phyloP scores from a whole-genome alignment of 2,797 vertebrate genomes.

The Sebastes trivittatus region DNA sequence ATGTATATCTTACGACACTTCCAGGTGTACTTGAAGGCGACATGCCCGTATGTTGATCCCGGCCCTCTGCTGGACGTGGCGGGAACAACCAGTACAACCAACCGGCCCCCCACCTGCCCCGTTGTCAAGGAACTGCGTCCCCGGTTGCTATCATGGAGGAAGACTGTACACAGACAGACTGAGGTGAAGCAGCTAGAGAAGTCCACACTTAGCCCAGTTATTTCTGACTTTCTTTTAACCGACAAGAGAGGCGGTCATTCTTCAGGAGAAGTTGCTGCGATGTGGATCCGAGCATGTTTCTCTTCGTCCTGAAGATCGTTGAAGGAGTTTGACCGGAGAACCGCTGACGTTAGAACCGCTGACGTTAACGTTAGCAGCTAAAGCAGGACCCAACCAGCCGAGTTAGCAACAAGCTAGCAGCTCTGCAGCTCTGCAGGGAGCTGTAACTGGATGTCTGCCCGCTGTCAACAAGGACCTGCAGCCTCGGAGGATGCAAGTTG shows the following conservation, averaged over 20 bases:
- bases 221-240: neutral
- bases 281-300: neutral
- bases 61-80: conserved; percentile 44
- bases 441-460: conserved; percentile 8
- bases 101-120: neutral
- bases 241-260: accelerated
- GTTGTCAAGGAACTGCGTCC: conserved; percentile 80
- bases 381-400: neutral
- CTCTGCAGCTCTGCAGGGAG: neutral
- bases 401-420: conserved; percentile 17
- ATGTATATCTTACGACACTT: neutral
- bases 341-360: neutral
- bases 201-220: neutral
- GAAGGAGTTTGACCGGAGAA: neutral
- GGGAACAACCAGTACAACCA: neutral
- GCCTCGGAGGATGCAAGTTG: conserved; percentile 64
- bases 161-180: conserved; percentile 35
- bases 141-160: conserved; percentile 56
- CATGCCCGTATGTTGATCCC: accelerated
- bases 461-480: neutral
- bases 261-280: neutral
- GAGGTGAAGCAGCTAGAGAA: neutral
- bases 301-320: conserved; percentile 13
- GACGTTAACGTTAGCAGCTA: neutral
- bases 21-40: conserved; percentile 28